Base-by-base conservation (phyloP, 2,888 invertebrate species). In the Phengaris arion region DNA sequence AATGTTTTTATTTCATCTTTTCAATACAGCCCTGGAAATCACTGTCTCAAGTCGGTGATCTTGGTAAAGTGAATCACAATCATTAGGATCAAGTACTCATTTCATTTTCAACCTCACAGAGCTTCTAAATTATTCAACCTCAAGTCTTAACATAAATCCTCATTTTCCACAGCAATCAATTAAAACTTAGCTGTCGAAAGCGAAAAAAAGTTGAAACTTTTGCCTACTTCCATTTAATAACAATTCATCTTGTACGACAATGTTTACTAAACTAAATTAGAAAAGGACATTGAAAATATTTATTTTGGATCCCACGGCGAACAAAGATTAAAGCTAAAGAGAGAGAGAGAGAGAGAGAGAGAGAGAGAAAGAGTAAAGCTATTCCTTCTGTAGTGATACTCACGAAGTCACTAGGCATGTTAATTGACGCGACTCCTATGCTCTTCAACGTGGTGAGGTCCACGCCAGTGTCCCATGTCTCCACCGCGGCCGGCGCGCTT, bases 401-500 rank as follows among this genome's bases (percentile, higher is more conserved):
- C 94, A 98, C 98, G 90, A 98, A 97, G 82, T 94, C 91, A n/a
- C 92, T 85, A 1, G 98, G 97, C 74, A 94, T 93, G 22, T 94
- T 85, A 2, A 98, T 98, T 74, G 98, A 99, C 80, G 96, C 97
- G 5, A 94, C 94, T 35, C 97, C 99, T 74, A 99, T 94, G 81
- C 95, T 95, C 83, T 95, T 95, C 68, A 99, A 93, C 2, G 97
- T 83, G 75, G 96, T 94, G 0, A 93, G 83, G 80, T 97, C 94
- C 0, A 98, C 94, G 0, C 99, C 99, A 0, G 99, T 99, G 85
- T 99, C 96, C 99, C 99, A 99, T 0, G 94, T 94, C 74, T 98
- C 97, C 0, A 99, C 92, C 0, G 95, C 94, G 9, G 94, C 91
- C 0, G 96, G 95, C 0, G 99, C 97, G 82, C 97, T 95, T 0